phyloP scores from a whole-genome alignment of 2,888 invertebrate genomes.

The Elmis aenea region DNA sequence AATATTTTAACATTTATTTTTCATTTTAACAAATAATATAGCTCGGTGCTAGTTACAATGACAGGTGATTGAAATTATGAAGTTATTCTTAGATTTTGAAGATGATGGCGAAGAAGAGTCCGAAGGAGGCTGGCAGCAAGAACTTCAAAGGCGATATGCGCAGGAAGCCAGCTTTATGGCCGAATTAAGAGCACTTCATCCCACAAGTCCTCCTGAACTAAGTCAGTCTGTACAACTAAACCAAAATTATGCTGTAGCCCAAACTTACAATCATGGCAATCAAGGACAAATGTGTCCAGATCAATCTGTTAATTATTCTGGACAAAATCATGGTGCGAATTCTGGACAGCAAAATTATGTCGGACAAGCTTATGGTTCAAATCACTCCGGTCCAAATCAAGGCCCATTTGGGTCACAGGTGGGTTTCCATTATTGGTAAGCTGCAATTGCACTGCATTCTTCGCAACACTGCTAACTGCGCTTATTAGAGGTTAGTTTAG shows the following conservation, averaged over 20 bases:
- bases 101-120: slow-evolving; percentile 63
- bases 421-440: slow-evolving; percentile 25
- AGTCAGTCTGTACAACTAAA: slow-evolving; percentile 36
- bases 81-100: slow-evolving; percentile 58
- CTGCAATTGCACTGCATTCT: slow-evolving; percentile 11
- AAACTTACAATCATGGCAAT: slow-evolving; percentile 23
- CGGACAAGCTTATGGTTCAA: slow-evolving; percentile 16
- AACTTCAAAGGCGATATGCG: slow-evolving; percentile 54
- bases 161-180: slow-evolving; percentile 56
- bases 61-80: too few species aligned
- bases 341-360: slow-evolving; percentile 31
- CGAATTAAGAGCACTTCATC: slow-evolving; percentile 52
- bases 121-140: slow-evolving; percentile 55
- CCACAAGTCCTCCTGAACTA: slow-evolving; percentile 41
- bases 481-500: slow-evolving; percentile 9
- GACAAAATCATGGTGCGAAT: slow-evolving; percentile 23
- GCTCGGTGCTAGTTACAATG: too few species aligned
- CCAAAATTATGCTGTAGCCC: slow-evolving; percentile 34
- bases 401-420: slow-evolving; percentile 35
- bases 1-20: too few species aligned
- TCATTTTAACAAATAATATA: too few species aligned
- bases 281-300: slow-evolving; percentile 21
- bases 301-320: slow-evolving; percentile 28
- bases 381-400: slow-evolving; percentile 24
- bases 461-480: slow-evolving; percentile 11